Conservation (phyloP, 2,113 vertebrate species). For the Psittacus erithacus region DNA sequence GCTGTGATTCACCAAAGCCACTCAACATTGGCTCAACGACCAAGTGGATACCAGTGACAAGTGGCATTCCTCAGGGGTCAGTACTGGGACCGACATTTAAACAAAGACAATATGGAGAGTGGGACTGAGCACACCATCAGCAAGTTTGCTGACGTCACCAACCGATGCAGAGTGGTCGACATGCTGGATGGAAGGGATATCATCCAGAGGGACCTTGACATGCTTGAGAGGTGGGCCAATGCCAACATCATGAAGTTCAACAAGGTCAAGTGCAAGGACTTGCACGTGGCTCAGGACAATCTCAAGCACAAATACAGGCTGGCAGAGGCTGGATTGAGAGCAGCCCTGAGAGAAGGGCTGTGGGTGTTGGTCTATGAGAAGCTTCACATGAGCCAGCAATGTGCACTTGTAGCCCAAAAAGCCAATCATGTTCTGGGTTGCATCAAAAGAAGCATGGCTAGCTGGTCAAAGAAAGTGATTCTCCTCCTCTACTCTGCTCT, state of each 20-base stretch:
- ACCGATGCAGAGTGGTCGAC: background rate
- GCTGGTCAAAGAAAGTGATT: background rate
- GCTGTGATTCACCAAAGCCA: background rate
- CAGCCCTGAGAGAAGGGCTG: background rate
- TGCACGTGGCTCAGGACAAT: background rate
- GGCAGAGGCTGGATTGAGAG: background rate
- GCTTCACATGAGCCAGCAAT: background rate
- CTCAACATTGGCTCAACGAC: background rate
- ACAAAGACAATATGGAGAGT: background rate
- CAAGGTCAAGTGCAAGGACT: background rate
- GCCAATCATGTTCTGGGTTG: background rate
- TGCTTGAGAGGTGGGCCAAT: background rate
- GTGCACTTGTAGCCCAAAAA: background rate
- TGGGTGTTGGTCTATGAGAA: background rate
- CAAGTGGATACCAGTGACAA: background rate
- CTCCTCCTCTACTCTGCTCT: background rate
- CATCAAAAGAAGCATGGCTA: background rate
- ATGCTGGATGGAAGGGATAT: background rate
- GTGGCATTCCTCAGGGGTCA: background rate
- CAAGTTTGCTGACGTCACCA: background rate
- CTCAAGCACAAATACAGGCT: background rate
- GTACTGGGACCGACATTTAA: background rate
- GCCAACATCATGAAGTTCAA: background rate
- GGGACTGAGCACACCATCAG: background rate
- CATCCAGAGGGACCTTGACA: background rate